Base-by-base conservation (phyloP, 2,113 vertebrate genomes). In the Cynocephalus volans region DNA sequence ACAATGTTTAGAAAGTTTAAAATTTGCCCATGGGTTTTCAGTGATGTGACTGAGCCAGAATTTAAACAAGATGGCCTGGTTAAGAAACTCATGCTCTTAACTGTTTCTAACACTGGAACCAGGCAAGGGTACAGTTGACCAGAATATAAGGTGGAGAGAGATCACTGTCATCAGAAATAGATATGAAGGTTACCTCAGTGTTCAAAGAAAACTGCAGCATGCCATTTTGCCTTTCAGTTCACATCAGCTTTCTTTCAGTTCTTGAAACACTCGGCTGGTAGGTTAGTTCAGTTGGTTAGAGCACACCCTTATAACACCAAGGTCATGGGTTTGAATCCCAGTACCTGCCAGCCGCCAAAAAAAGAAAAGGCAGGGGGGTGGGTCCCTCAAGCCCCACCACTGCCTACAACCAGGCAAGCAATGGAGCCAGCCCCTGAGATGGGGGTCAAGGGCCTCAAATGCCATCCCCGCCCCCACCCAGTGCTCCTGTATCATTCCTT, bases 401-500 rank as follows among this genome's bases (percentile, higher is more conserved):
- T 41, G 41, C 41, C 41, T 41, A 4, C 41, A 41, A 41, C 41
- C 41, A 41, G 41, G 41, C 41, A 41, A 41, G 41, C 41, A 41
- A 41, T 41, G 41, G 41, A 41, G 41, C 41, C 41, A 41, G 41
- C 41, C 41, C 41, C 41, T 41, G 41, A 41, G 41, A 41, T 41
- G 41, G 41, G 41, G 41, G 41, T 41, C 41, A 41, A 41, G 41
- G 41, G 41, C 41, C 41, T 41, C 41, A 41, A 41, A 41, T 41
- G 41, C 41, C 41, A 41, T 4, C 4, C 41, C 41, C 41, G 41
- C 41, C 41, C 41, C 41, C 41, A 41, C 41, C 41, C 41, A 99
- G 99, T 99, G 99, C 95, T 99, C 99, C 0, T 99, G 99, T 93
- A 99, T 99, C 23, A 99, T 99, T 73, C 99, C 99, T 72, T 99